Conservation (phyloP, 2,797 vertebrate genomes). For the Pseudochromis fuscus region DNA sequence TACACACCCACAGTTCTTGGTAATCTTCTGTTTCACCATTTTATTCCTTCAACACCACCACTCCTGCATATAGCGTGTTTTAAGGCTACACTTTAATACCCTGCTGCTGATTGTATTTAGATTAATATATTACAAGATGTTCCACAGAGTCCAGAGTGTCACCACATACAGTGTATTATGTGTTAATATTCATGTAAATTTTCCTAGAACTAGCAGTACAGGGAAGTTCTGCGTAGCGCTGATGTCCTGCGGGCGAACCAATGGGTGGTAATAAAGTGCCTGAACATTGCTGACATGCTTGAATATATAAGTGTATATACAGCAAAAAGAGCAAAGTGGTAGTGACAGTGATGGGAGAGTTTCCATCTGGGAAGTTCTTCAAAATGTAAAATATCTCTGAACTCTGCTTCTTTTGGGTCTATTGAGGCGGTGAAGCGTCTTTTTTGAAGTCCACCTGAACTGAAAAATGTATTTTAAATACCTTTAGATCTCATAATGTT, state of each 20-base stretch:
- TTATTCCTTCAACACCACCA: not conserved
- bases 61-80: not conserved
- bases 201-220: too few relatives aligned
- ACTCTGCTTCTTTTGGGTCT: too few relatives aligned
- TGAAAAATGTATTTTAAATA: too few relatives aligned
- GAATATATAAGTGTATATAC: not conserved
- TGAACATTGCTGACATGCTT: too few relatives aligned
- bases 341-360: not conserved
- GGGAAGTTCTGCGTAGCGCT: too few relatives aligned
- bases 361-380: not conserved
- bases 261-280: not conserved
- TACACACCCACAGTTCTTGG: not conserved
- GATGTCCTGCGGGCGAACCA: not conserved
- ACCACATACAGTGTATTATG: too few relatives aligned
- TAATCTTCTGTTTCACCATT: not conserved
- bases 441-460: too few relatives aligned
- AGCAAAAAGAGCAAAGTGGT: not conserved
- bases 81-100: too few relatives aligned
- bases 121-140: conserved; percentile 1
- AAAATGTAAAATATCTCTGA: too few relatives aligned
- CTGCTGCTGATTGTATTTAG: not conserved
- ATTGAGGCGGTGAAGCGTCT: too few relatives aligned
- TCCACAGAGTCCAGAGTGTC: not conserved
- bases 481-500: too few relatives aligned
- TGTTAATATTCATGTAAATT: too few relatives aligned